phyloP scores from a whole-genome alignment of 2,888 invertebrate genomes.

The Dioctria rufipes region DNA sequence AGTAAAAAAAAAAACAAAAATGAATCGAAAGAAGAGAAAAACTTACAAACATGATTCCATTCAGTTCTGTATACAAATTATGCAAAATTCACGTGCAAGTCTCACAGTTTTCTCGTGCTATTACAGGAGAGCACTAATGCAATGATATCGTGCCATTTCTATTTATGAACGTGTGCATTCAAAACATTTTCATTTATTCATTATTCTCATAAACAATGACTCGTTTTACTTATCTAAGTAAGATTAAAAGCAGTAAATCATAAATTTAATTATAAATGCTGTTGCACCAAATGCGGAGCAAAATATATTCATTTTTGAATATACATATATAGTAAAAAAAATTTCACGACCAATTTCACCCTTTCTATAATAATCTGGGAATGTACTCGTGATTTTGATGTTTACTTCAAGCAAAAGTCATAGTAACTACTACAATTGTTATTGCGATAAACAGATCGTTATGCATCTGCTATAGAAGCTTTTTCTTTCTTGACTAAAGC shows the following conservation, averaged over 20 bases:
- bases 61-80: neutral
- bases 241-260: neutral
- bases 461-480: too few species aligned
- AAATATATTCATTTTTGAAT: too few species aligned
- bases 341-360: too few species aligned
- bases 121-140: neutral
- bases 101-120: neutral
- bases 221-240: neutral
- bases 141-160: neutral
- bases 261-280: too few species aligned
- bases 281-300: neutral
- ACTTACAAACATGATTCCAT: neutral
- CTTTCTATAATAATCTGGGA: too few species aligned
- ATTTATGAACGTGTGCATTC: neutral
- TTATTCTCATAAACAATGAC: too few species aligned
- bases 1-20: neutral
- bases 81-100: constrained; percentile 5
- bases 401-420: too few species aligned
- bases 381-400: too few species aligned
- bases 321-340: neutral
- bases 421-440: too few species aligned
- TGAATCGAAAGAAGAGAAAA: neutral
- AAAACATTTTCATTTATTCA: neutral
- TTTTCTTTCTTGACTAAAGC: too few species aligned
- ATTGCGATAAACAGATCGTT: too few species aligned